A percentile compares a stretch with the other conserved stretches of the same genome.
Conservation (phyloP, 2,888 invertebrate genomes). For the Xylota sylvarum region DNA sequence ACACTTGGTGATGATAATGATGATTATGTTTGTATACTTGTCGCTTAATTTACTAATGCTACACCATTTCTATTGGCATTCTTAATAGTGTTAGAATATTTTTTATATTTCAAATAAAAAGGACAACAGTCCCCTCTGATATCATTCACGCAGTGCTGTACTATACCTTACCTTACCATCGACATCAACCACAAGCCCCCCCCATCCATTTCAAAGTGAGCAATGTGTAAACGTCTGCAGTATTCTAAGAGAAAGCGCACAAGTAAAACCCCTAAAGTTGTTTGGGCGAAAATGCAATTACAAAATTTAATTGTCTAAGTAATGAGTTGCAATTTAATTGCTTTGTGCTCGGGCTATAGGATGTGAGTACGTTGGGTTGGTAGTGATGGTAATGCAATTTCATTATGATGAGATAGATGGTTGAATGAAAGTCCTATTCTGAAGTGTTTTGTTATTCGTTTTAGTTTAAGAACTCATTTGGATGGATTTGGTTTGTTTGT, state of each 20-base stretch:
- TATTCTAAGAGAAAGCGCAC: not conserved
- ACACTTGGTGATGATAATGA: slow-evolving; percentile 13
- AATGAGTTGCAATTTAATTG: slow-evolving; percentile 74
- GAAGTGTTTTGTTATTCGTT: slow-evolving; percentile 16
- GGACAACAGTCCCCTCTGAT: slow-evolving; percentile 7
- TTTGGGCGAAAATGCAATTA: slow-evolving; percentile 70
- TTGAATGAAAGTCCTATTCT: slow-evolving; percentile 1
- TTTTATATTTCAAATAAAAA: slow-evolving; percentile 22
- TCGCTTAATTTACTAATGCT: slow-evolving; percentile 65
- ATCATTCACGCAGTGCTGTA: not conserved
- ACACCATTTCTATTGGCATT: slow-evolving; percentile 39
- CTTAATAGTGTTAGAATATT: slow-evolving; percentile 24
- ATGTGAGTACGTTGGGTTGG: not conserved
- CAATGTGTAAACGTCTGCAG: slow-evolving; percentile 9
- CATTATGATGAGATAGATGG: slow-evolving; percentile 15
- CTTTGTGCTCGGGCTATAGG: slow-evolving; percentile 35
- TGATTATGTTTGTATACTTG: slow-evolving; percentile 56
- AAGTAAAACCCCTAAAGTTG: slow-evolving; percentile 35
- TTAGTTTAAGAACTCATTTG: slow-evolving; percentile 7
- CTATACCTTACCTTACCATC: not conserved
- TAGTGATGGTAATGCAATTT: slow-evolving; percentile 34
- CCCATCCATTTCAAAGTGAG: not conserved
- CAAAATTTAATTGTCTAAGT: slow-evolving; percentile 73
- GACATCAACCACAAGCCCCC: not conserved
- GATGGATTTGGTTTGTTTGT: not conserved